These are phyloP conservation scores for Xestia sexstrigata DNA, from an alignment of 2,888 invertebrate species.

Conservation along the genomic window DNA sequence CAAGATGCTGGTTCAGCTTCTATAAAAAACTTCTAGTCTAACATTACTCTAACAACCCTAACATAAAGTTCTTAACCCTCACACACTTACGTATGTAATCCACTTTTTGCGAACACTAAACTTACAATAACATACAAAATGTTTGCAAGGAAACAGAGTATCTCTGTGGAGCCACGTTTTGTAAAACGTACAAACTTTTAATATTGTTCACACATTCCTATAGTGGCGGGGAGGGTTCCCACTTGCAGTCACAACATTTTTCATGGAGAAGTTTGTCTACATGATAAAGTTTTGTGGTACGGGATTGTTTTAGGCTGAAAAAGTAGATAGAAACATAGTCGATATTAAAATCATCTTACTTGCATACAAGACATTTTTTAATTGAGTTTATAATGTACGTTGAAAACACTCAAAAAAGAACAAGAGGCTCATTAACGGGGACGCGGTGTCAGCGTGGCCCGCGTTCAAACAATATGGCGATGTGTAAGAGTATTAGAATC, in stretches of 20 bases:
- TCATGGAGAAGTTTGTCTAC: not conserved
- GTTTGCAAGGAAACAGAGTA: conserved; percentile 40
- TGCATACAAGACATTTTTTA: too few relatives aligned
- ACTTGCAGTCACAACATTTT: conserved; percentile 21
- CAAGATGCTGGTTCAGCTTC: not conserved
- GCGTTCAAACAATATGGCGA: too few relatives aligned
- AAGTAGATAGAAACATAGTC: not conserved
- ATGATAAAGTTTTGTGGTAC: not conserved
- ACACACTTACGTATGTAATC: conserved; percentile 14
- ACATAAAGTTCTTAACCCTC: conserved; percentile 14
- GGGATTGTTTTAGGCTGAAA: not conserved
- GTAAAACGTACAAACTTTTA: conserved; percentile 65
- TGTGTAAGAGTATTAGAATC: not conserved
- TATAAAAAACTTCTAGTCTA: not conserved
- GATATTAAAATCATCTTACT: too few relatives aligned
- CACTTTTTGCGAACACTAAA: conserved; percentile 42
- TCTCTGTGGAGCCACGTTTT: conserved; percentile 40
- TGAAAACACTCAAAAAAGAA: too few relatives aligned
- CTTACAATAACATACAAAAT: conserved; percentile 50
- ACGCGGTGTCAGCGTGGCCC: too few relatives aligned
- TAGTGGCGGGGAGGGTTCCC: conserved; percentile 29
- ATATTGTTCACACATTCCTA: conserved; percentile 65
- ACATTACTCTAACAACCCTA: conserved; percentile 17
- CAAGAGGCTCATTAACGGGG: too few relatives aligned
- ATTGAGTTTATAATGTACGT: too few relatives aligned